phyloP scores from a whole-genome alignment of 2,888 invertebrate species.

The Galerucella calmariensis region DNA sequence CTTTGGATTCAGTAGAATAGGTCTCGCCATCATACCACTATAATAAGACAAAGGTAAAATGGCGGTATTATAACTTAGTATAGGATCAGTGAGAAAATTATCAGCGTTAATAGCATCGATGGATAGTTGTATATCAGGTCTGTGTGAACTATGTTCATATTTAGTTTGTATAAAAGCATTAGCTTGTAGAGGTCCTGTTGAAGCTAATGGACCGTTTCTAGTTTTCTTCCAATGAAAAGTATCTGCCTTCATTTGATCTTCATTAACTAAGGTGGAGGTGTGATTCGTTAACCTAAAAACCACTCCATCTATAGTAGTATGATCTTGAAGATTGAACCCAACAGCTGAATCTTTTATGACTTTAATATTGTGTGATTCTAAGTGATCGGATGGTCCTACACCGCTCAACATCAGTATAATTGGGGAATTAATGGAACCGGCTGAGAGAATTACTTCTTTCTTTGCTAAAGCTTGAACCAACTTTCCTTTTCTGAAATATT shows the following conservation, averaged over 20 bases:
- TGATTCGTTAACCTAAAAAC: conserved; percentile 69
- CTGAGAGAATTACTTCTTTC: conserved; percentile 73
- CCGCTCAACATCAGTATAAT: conserved; percentile 75
- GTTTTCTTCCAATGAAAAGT: conserved; percentile 64
- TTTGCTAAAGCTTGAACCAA: conserved; percentile 65
- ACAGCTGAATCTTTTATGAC: conserved; percentile 75
- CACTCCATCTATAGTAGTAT: conserved; percentile 74
- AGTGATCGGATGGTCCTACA: conserved; percentile 71
- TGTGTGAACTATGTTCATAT: conserved; percentile 64
- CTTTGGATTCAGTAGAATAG: conserved; percentile 72
- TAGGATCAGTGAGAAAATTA: conserved; percentile 71
- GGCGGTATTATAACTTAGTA: conserved; percentile 60
- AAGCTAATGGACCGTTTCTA: conserved; percentile 68
- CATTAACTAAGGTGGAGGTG: conserved; percentile 66
- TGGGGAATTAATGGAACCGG: conserved; percentile 73
- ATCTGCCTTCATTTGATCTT: conserved; percentile 64
- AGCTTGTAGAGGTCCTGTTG: conserved; percentile 68
- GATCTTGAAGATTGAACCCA: conserved; percentile 80
- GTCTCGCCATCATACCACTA: conserved; percentile 71
- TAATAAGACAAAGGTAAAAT: conserved; percentile 72
- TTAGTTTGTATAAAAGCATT: conserved; percentile 73
- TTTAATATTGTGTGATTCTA: conserved; percentile 67
- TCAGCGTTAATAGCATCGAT: conserved; percentile 71
- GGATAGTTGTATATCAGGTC: conserved; percentile 76
- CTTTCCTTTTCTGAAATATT: conserved; percentile 66